These are phyloP conservation scores for Molorchus minor DNA, from an alignment of 2,888 invertebrate species.

Conservation along the genomic window DNA sequence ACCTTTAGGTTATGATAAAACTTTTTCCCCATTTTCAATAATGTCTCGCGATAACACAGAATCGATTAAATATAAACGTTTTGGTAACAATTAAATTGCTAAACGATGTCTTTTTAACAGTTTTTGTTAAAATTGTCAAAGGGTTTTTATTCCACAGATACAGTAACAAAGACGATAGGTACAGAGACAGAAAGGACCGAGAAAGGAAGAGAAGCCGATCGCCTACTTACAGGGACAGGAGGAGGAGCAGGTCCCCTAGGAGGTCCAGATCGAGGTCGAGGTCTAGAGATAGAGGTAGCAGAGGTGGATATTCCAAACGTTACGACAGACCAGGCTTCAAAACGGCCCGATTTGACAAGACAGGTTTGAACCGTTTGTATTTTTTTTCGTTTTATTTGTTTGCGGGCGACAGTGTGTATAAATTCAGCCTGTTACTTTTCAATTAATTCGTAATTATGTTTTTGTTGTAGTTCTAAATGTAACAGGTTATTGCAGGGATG, in stretches of 20 bases:
- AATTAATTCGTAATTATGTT: background rate
- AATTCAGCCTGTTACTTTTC: slow-evolving; percentile 1
- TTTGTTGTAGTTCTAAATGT: background rate
- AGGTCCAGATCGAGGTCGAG: slow-evolving; percentile 48
- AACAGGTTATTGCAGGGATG: background rate
- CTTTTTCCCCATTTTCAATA: too few species aligned
- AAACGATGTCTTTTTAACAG: too few species aligned
- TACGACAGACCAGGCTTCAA: slow-evolving; percentile 63
- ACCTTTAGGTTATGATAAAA: too few species aligned
- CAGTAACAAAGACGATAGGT: slow-evolving; percentile 42
- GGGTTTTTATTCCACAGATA: slow-evolving; percentile 18
- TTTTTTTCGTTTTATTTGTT: background rate
- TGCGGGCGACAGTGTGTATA: background rate
- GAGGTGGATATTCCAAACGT: slow-evolving; percentile 59
- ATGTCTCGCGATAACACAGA: too few species aligned
- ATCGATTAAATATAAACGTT: too few species aligned
- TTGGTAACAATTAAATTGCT: too few species aligned
- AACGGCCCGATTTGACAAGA: slow-evolving; percentile 63
- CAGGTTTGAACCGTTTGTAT: slow-evolving; percentile 54
- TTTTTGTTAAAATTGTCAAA: background rate
- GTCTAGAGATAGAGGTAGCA: slow-evolving; percentile 48
- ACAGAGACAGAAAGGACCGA: slow-evolving; percentile 49
- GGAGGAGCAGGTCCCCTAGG: slow-evolving; percentile 54
- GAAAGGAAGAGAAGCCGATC: slow-evolving; percentile 46
- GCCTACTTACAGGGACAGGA: slow-evolving; percentile 46